A percentile compares a stretch with the other conserved stretches of the same genome.
phyloP scores from a whole-genome alignment of 2,888 invertebrate genomes.

The Ferdinandea cuprea region DNA sequence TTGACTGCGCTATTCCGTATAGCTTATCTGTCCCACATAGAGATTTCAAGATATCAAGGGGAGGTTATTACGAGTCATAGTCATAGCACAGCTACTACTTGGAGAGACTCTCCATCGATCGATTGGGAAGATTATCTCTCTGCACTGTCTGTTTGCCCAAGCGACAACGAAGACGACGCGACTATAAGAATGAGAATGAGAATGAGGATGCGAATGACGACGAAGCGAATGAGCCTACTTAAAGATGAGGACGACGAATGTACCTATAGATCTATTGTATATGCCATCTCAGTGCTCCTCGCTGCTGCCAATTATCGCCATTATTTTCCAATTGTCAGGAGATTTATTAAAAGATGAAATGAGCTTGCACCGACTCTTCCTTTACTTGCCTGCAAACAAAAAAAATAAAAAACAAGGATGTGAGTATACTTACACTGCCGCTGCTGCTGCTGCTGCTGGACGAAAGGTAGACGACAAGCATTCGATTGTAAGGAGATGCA shows the following conservation, averaged over 20 bases:
- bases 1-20: slow-evolving; percentile 44
- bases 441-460: not conserved
- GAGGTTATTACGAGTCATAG: slow-evolving; percentile 22
- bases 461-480: not conserved
- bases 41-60: slow-evolving; percentile 63
- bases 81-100: slow-evolving; percentile 19
- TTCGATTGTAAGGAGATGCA: slow-evolving; percentile 36
- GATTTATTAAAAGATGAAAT: slow-evolving; percentile 72
- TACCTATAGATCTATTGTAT: slow-evolving; percentile 21
- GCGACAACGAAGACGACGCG: slow-evolving; percentile 41
- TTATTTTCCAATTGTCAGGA: slow-evolving; percentile 73
- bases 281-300: slow-evolving; percentile 17
- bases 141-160: slow-evolving; percentile 67
- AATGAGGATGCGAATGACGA: slow-evolving; percentile 31
- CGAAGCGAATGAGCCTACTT: slow-evolving; percentile 39
- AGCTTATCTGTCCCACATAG: slow-evolving; percentile 64
- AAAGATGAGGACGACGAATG: slow-evolving; percentile 22
- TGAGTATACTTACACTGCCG: not conserved
- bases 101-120: slow-evolving; percentile 56
- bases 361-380: slow-evolving; percentile 31
- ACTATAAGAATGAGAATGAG: slow-evolving; percentile 34
- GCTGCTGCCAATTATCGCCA: slow-evolving; percentile 73
- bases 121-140: slow-evolving; percentile 66
- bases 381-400: not conserved
- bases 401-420: too few relatives aligned